phyloP scores from a whole-genome alignment of 2,113 vertebrate genomes.

The Ictalurus punctatus region DNA sequence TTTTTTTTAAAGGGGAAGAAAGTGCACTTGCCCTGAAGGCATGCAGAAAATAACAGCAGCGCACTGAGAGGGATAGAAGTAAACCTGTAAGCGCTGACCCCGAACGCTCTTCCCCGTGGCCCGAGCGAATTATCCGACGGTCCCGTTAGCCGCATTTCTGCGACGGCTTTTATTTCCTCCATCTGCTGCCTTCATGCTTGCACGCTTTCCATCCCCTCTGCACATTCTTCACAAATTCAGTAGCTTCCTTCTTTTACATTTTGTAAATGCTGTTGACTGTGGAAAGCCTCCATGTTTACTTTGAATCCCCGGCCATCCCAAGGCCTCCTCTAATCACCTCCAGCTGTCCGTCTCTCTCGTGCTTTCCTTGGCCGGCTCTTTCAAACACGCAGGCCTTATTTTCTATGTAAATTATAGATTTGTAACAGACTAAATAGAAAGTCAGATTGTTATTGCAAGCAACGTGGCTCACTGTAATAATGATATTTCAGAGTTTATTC shows the following conservation, averaged over 20 bases:
- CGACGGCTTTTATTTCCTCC: constrained; percentile 89
- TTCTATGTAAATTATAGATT: constrained; percentile 87
- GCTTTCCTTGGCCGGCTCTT: constrained; percentile 84
- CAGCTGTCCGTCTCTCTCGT: constrained; percentile 86
- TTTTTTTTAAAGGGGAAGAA: constrained; percentile 6
- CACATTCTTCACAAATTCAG: constrained; percentile 97
- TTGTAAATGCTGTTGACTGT: constrained; percentile 97
- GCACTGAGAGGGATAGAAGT: constrained; percentile 55
- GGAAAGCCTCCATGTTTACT: constrained; percentile 97
- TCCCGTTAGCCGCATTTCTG: constrained; percentile 67
- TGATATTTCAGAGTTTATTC: constrained; percentile 76
- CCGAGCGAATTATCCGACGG: constrained; percentile 65
- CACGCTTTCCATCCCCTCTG: constrained; percentile 84
- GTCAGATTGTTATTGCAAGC: constrained; percentile 85
- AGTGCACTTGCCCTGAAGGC: constrained; percentile 52
- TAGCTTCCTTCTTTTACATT: constrained; percentile 95
- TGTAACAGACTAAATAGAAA: constrained; percentile 85
- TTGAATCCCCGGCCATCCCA: constrained; percentile 86
- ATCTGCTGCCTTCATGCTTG: constrained; percentile 86
- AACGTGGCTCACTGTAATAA: constrained; percentile 79
- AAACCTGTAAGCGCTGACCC: constrained; percentile 68
- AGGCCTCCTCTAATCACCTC: constrained; percentile 87
- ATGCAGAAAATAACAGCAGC: constrained; percentile 47
- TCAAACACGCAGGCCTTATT: constrained; percentile 82
- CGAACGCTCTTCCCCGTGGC: constrained; percentile 62